Evolutionary conservation across 2,113 vertebrate species (phyloP).

Genomic region (Cairina moschata): DNA sequence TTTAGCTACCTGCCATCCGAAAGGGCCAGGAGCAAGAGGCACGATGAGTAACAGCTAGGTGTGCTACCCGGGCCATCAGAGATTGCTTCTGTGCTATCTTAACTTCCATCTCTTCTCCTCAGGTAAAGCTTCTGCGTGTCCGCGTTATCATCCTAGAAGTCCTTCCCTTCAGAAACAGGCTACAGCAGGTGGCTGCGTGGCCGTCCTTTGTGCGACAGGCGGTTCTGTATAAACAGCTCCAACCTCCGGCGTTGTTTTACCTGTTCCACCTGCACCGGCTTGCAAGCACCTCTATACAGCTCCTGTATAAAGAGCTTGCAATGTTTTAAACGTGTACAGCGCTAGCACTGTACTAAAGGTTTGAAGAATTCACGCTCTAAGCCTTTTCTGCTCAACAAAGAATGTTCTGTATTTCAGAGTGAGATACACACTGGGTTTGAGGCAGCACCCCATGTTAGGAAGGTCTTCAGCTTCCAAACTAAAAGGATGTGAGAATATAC

Average conservation of each 20-base stretch:
- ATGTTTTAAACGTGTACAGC: accelerated
- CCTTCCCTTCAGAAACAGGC: not conserved
- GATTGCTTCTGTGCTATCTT: accelerated
- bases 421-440: accelerated
- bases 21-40: not conserved
- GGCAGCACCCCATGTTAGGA: not conserved
- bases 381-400: not conserved
- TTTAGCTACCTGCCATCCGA: not conserved
- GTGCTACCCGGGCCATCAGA: accelerated
- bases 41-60: not conserved
- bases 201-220: not conserved
- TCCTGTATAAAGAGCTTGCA: accelerated
- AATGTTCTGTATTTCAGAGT: not conserved
- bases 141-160: accelerated
- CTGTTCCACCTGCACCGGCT: accelerated
- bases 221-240: accelerated
- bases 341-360: accelerated
- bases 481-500: accelerated
- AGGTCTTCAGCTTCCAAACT: not conserved
- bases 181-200: not conserved
- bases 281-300: accelerated
- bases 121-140: not conserved
- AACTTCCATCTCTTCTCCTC: no score
- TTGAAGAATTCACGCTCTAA: accelerated
- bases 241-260: accelerated